These are phyloP conservation scores for Loriculus beryllinus DNA, from an alignment of 2,797 vertebrate species.

Conservation along the genomic window DNA sequence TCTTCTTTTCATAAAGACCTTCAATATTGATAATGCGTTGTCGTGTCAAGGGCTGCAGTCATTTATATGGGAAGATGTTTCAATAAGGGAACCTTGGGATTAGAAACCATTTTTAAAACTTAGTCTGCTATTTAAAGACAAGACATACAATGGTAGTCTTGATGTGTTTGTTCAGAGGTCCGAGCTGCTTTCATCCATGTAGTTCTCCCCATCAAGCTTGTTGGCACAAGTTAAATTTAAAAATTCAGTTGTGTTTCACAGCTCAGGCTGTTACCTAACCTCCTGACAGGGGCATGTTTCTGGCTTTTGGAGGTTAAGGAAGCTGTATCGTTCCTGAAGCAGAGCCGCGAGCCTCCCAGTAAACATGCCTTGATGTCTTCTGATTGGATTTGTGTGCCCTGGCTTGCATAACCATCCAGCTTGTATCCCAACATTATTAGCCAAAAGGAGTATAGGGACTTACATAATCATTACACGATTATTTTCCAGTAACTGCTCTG, in stretches of 20 bases:
- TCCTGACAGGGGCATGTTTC: neutral
- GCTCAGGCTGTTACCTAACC: neutral
- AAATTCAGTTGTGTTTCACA: neutral
- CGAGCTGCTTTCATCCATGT: neutral
- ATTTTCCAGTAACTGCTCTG: conserved; percentile 57
- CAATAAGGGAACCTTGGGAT: neutral
- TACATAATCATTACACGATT: conserved; percentile 66
- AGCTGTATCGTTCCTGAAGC: fast-evolving
- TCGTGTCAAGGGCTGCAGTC: neutral
- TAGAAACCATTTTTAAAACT: neutral
- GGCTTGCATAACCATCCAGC: conserved; percentile 54
- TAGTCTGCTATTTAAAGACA: neutral
- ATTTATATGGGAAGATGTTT: neutral
- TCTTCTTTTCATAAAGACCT: neutral
- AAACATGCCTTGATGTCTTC: neutral
- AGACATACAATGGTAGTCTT: neutral
- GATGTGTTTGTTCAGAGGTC: neutral
- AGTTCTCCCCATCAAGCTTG: neutral
- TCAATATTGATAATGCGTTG: neutral
- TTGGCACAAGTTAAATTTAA: neutral
- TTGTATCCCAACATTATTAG: conserved; percentile 52
- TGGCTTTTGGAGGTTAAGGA: neutral
- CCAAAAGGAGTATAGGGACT: conserved; percentile 59
- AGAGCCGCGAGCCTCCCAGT: neutral
- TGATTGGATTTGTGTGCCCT: conserved; percentile 44